phyloP scores from a whole-genome alignment of 2,797 vertebrate genomes.

The Erethizon dorsatum region DNA sequence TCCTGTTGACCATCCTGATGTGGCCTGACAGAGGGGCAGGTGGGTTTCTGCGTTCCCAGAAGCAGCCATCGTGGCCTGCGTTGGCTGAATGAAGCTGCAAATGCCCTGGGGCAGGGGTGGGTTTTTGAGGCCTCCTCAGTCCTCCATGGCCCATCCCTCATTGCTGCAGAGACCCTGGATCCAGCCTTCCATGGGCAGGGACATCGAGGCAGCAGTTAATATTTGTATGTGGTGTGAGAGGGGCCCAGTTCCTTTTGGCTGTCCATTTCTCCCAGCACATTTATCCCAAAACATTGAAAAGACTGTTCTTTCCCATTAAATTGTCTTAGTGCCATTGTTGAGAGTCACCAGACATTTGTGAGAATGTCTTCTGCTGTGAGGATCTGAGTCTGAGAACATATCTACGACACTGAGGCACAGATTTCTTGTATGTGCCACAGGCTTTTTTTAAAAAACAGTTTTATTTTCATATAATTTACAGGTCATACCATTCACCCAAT shows the following conservation, averaged over 20 bases:
- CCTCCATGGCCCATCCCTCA: background rate
- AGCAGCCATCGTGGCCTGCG: background rate
- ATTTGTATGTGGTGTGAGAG: background rate
- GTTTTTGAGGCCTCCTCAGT: background rate
- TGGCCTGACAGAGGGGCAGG: background rate
- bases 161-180: background rate
- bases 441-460: background rate
- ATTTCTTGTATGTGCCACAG: background rate
- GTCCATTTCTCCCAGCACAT: background rate
- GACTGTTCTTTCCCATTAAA: background rate
- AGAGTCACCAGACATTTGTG: background rate
- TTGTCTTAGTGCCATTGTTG: background rate
- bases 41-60: background rate
- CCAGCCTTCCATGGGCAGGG: background rate
- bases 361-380: background rate
- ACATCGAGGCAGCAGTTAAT: background rate
- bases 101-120: too few relatives aligned
- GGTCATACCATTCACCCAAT: background rate
- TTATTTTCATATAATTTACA: background rate
- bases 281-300: background rate
- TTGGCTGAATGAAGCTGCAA: background rate
- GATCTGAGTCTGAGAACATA: background rate
- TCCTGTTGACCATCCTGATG: background rate
- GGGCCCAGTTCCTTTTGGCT: background rate
- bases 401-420: background rate